Percentiles rank a stretch among this genome's conserved stretches.
Evolutionary conservation across 2,888 invertebrate species (phyloP).

Genomic region (Cacoxenus indagator): DNA sequence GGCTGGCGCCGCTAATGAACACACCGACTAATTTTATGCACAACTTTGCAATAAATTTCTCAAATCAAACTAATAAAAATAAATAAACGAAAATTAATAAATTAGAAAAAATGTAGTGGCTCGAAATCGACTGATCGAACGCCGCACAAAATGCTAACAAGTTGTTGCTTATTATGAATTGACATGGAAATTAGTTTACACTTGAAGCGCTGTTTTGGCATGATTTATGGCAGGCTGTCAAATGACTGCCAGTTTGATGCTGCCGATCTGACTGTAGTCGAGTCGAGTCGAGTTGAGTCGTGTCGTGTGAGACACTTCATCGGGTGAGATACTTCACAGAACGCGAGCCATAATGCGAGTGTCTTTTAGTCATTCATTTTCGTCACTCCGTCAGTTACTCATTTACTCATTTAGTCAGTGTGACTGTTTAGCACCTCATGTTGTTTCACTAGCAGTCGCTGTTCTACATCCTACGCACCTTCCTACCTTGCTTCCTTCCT

Average conservation of each 20-base stretch:
- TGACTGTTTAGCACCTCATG: too few relatives aligned
- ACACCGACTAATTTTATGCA: constrained; percentile 29
- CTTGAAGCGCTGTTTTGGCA: constrained; percentile 63
- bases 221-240: constrained; percentile 65
- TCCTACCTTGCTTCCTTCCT: not conserved
- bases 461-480: not conserved
- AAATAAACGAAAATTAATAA: constrained; percentile 17
- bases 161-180: constrained; percentile 63
- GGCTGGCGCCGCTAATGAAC: constrained; percentile 58
- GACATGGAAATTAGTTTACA: constrained; percentile 69
- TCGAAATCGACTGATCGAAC: not conserved
- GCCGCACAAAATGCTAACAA: constrained; percentile 55
- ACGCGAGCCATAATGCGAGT: not conserved
- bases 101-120: not conserved
- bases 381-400: not conserved
- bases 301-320: too few relatives aligned
- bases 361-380: not conserved
- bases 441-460: too few relatives aligned
- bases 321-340: too few relatives aligned
- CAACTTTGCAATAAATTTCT: constrained; percentile 13
- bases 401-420: constrained; percentile 28
- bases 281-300: not conserved
- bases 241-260: constrained; percentile 56
- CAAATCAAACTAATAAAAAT: constrained; percentile 36
- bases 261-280: constrained; percentile 23